Conservation (phyloP, 64 coral and sea anemone genomes). For the Stichodactyla helianthus region DNA sequence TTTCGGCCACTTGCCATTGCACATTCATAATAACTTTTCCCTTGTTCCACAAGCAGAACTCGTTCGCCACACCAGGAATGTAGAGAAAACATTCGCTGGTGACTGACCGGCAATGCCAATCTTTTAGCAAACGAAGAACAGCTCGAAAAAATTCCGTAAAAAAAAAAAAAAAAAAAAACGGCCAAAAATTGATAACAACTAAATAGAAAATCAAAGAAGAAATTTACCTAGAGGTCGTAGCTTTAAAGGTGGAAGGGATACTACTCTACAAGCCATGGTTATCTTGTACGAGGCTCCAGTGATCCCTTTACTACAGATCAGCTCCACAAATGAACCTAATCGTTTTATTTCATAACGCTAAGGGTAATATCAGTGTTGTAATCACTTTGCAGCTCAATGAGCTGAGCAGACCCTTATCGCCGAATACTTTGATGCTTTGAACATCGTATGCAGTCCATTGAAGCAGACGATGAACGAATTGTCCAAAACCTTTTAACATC, state of each 20-base stretch:
- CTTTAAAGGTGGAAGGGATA: conserved; percentile 27
- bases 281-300: neutral
- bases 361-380: conserved; percentile 32
- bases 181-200: neutral
- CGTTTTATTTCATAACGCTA: neutral
- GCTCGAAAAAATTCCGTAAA: neutral
- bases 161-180: neutral
- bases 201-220: neutral
- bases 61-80: too few relatives aligned
- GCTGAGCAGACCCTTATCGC: conserved; percentile 31
- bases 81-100: too few relatives aligned
- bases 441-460: conserved; percentile 13
- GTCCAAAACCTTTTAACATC: conserved; percentile 3
- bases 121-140: neutral
- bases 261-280: conserved; percentile 42
- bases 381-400: conserved; percentile 41
- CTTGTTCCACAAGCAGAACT: too few relatives aligned
- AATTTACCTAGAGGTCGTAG: conserved; percentile 26
- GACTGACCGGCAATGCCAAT: neutral
- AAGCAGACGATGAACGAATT: conserved; percentile 9
- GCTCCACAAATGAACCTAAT: conserved; percentile 45
- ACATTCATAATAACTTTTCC: too few relatives aligned
- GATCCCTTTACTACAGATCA: conserved; percentile 3
- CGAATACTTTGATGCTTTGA: neutral
- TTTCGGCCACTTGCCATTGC: too few relatives aligned